Evolutionary conservation across 2,797 vertebrate species (phyloP), one percentile per base, ranked within the genome.

Genomic region (Falco columbarius): DNA sequence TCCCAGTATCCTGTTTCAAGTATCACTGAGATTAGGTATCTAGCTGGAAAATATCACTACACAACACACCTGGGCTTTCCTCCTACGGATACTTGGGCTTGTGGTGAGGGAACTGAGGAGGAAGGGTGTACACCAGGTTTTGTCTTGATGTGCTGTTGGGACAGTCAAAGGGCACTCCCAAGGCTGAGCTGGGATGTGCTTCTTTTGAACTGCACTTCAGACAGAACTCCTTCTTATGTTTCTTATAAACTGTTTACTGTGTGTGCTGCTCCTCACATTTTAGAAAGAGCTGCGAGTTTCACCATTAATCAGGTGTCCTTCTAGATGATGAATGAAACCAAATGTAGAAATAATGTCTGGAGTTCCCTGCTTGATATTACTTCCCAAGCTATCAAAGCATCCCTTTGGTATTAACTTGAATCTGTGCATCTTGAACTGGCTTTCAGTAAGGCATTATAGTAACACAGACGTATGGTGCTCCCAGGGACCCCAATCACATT

Each of bases 31-130:
- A 72, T 77, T 81, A 75, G 42, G 23, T 75, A 67, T 89, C 76
- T 66, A 71, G 26, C 29, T 90, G 46, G 66, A 95, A 96, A 90
- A 86, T n/a, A 79, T n/a, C 90, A 65, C 88, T 72, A 65, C 65
- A 94, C 54, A 93, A 75, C 88, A 94, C 94, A 97, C 85, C 95
- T 95, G 93, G 88, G 54, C 92, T 92, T 84, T 92, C 93, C 76
- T 95, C 93, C 92, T 81, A 92, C 95, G 90, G 82, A 80, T 54
- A 29, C 9, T 29, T 90, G 80, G 81, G 76, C 88, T 90, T 93
- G 93, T 72, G 94, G 93, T 92, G 54, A 88, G 85, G 75, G 58
- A 95, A 74, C 32, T 55, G 76, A 94, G 83, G 90, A 93, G 82
- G 83, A 90, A 89, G 61, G 70, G 54, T 95, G 55, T 89, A 58